Evolutionary conservation across 1,140 invertebrate genomes (phyloP).

Genomic region (Brachionus angularis): DNA sequence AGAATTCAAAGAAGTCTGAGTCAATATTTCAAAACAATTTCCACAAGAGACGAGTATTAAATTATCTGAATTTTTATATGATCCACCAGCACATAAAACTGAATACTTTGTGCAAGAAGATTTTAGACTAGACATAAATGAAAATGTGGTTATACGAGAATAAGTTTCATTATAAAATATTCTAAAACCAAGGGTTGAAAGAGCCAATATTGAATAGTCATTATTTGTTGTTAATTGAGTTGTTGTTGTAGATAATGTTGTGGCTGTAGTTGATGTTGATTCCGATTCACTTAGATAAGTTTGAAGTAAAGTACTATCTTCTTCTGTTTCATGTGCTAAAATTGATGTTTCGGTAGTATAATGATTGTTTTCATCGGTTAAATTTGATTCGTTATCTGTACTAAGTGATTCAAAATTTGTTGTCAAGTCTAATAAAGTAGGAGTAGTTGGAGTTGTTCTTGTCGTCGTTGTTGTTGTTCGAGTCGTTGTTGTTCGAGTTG

Average conservation of each 20-base stretch:
- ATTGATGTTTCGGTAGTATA: no score
- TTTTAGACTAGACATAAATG: not conserved
- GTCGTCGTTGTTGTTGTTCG: no score
- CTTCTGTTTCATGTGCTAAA: no score
- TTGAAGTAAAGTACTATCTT: no score
- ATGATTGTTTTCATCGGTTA: no score
- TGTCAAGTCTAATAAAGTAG: no score
- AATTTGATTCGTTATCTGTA: no score
- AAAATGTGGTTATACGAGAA: not conserved
- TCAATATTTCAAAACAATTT: not conserved
- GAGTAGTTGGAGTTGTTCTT: not conserved
- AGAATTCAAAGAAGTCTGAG: not conserved
- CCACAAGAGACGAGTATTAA: conserved; percentile 13
- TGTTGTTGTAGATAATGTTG: not conserved
- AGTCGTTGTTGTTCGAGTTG: not conserved
- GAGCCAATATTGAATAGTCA: not conserved
- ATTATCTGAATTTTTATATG: not conserved
- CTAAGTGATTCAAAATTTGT: no score
- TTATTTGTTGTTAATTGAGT: not conserved
- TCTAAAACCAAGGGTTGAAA: not conserved
- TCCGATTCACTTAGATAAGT: no score
- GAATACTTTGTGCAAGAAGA: not conserved
- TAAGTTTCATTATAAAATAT: not conserved
- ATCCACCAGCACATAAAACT: not conserved
- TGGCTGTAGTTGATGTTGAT: no score